A percentile compares a stretch with the other conserved stretches of the same genome.
These are phyloP conservation scores for Gavia stellata DNA, from an alignment of 2,113 vertebrate species.

Conservation along the genomic window DNA sequence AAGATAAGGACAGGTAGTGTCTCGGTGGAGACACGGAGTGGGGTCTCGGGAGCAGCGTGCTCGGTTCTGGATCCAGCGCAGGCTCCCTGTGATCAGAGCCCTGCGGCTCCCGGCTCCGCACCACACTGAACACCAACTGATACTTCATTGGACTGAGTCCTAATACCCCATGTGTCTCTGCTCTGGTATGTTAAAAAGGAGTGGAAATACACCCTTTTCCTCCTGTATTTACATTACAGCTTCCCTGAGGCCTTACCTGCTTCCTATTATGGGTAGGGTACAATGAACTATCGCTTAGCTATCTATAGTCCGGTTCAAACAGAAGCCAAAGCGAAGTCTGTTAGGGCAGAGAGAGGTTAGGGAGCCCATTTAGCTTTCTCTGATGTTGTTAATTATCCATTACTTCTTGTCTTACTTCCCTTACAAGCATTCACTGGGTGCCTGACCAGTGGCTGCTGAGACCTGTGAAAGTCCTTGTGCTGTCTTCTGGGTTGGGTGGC, in stretches of 20 bases:
- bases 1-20: not conserved
- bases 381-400: not conserved
- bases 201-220: not conserved
- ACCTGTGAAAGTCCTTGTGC: not conserved
- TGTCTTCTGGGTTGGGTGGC: not conserved
- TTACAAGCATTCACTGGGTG: not conserved
- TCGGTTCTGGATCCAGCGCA: not conserved
- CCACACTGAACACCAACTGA: rapidly evolving
- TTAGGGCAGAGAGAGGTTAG: not conserved
- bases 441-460: not conserved
- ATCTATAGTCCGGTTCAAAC: not conserved
- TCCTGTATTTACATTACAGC: rapidly evolving
- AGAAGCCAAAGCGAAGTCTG: not conserved
- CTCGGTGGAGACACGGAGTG: rapidly evolving
- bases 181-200: not conserved
- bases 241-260: not conserved
- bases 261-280: not conserved
- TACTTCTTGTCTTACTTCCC: not conserved
- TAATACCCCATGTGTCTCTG: not conserved
- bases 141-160: not conserved
- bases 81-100: not conserved
- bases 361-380: not conserved
- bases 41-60: rapidly evolving
- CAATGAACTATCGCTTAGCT: not conserved
- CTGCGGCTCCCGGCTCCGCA: rapidly evolving